Percentiles rank a stretch among this genome's conserved stretches.
phyloP scores from a whole-genome alignment of 2,113 vertebrate species.

The Tachysurus fulvidraco region DNA sequence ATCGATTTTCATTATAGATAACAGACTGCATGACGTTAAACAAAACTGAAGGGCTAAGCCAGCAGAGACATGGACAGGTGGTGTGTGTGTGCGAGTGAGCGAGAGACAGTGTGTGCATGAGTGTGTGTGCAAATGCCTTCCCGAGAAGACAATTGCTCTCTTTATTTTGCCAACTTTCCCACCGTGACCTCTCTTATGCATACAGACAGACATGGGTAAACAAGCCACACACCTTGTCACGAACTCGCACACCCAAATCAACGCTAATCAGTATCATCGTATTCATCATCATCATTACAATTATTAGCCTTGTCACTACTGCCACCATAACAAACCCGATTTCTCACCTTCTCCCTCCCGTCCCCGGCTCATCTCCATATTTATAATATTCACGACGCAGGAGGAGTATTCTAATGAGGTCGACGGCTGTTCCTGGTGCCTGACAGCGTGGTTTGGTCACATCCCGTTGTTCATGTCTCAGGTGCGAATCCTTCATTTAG shows the following conservation, averaged over 20 bases:
- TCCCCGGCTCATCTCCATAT: conserved; percentile 51
- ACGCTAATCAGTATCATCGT: conserved; percentile 61
- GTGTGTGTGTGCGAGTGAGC: neutral
- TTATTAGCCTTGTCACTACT: conserved; percentile 56
- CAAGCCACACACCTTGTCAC: conserved; percentile 52
- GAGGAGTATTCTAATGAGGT: conserved; percentile 78
- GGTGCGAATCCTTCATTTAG: conserved; percentile 79
- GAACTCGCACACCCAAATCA: conserved; percentile 55
- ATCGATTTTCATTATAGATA: conserved; percentile 50
- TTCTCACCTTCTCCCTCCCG: conserved; percentile 51
- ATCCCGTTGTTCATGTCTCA: conserved; percentile 72
- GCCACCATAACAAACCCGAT: conserved; percentile 51
- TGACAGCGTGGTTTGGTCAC: conserved; percentile 73
- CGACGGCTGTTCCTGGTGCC: conserved; percentile 76
- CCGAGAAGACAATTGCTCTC: conserved; percentile 38
- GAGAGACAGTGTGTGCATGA: neutral
- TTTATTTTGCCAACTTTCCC: conserved; percentile 50
- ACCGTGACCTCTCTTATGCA: conserved; percentile 42
- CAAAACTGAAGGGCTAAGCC: conserved; percentile 17
- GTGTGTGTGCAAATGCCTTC: conserved; percentile 32
- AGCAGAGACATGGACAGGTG: conserved; percentile 36
- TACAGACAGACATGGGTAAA: conserved; percentile 52
- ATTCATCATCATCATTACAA: conserved; percentile 56
- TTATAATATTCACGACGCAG: conserved; percentile 56
- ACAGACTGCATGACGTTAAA: conserved; percentile 46